phyloP scores from a whole-genome alignment of 2,888 invertebrate species.

The Pristionchus maxplancki region DNA sequence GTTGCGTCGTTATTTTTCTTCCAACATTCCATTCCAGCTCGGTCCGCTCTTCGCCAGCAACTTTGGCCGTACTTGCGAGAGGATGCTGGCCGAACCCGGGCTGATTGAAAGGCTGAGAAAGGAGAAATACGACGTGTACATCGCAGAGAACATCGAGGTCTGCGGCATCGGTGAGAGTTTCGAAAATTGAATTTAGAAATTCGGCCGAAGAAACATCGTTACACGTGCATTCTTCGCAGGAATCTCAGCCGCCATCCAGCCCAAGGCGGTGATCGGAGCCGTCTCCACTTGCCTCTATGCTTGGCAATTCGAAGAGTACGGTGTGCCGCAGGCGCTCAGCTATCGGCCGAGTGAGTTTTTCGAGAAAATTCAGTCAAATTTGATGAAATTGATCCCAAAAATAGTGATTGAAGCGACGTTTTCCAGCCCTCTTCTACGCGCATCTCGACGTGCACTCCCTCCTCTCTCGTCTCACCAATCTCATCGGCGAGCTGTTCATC shows the following conservation, averaged over 20 bases:
- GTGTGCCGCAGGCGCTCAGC: background rate
- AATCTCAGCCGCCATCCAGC: background rate
- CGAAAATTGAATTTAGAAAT: too few species aligned
- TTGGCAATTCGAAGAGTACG: constrained; percentile 21
- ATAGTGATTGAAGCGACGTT: too few species aligned
- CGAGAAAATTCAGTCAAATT: background rate
- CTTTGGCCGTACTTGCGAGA: background rate
- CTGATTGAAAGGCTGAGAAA: background rate
- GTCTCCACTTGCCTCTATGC: background rate
- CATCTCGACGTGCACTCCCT: constrained; percentile 15
- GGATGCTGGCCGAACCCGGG: background rate
- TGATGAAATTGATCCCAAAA: too few species aligned
- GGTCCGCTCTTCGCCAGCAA: background rate
- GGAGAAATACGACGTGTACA: constrained; percentile 41
- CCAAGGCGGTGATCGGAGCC: background rate
- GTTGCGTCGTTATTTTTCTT: background rate
- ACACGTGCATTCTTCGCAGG: background rate
- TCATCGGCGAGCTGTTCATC: background rate
- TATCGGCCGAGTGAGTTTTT: constrained; percentile 1
- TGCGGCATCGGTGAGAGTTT: constrained; percentile 19
- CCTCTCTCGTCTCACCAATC: background rate
- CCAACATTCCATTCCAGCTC: background rate
- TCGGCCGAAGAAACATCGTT: too few species aligned
- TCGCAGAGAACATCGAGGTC: background rate
- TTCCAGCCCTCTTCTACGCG: background rate